Evolutionary conservation across 2,888 invertebrate genomes (phyloP).

Genomic region (Himalopsyche japonica): DNA sequence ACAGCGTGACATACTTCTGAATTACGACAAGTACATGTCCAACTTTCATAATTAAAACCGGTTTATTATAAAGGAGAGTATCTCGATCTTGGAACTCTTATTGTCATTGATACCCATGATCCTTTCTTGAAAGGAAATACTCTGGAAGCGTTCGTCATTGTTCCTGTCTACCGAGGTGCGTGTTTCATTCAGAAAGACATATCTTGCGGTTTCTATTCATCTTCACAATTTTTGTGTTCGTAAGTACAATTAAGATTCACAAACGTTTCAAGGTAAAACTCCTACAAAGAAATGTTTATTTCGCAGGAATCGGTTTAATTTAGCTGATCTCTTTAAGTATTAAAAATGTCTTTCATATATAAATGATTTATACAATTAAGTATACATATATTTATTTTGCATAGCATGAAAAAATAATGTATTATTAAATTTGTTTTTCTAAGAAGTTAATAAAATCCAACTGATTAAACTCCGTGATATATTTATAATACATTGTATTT

Average conservation of each 20-base stretch:
- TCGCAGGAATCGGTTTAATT: too few species aligned
- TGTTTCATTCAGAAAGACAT: background rate
- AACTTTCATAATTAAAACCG: background rate
- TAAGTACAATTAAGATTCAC: background rate
- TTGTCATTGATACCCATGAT: background rate
- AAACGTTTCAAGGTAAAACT: background rate
- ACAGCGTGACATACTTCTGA: background rate
- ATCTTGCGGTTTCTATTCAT: slow-evolving; percentile 32
- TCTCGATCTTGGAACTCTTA: background rate
- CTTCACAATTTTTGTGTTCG: background rate
- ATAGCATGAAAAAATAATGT: too few species aligned
- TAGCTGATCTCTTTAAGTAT: too few species aligned
- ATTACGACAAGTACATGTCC: background rate
- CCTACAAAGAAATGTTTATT: too few species aligned
- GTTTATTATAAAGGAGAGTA: background rate
- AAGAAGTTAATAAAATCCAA: too few species aligned
- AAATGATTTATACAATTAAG: too few species aligned
- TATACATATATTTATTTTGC: too few species aligned
- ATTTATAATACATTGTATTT: too few species aligned
- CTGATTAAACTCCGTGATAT: too few species aligned
- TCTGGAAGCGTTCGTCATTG: background rate
- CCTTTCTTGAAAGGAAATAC: slow-evolving; percentile 26
- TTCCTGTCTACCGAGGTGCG: slow-evolving; percentile 5
- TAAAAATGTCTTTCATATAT: too few species aligned
- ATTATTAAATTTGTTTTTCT: too few species aligned